Conservation (phyloP, 2,888 invertebrate genomes). For the Drosophila borealis region DNA sequence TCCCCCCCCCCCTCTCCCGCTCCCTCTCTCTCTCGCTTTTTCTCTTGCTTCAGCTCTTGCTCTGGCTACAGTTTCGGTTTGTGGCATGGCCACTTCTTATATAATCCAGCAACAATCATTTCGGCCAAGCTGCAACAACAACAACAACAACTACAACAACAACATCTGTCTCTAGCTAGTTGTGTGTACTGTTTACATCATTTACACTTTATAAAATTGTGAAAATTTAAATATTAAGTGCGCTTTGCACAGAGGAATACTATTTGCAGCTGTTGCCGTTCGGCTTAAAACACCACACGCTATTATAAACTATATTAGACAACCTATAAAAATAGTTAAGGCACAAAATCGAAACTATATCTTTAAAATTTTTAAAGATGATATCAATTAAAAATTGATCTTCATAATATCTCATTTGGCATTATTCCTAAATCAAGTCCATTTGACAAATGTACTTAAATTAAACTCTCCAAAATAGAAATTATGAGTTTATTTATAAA, state of each 20-base stretch:
- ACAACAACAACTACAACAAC: slow-evolving; percentile 33
- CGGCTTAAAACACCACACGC: too few species aligned
- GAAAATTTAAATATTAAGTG: slow-evolving; percentile 17
- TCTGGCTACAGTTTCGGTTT: slow-evolving; percentile 55
- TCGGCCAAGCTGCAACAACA: slow-evolving; percentile 73
- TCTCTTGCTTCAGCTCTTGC: slow-evolving; percentile 20
- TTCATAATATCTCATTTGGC: too few species aligned
- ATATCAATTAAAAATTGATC: too few species aligned
- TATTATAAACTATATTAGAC: too few species aligned
- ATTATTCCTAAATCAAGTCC: too few species aligned
- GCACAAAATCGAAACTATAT: too few species aligned
- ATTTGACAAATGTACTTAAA: too few species aligned
- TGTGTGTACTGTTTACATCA: slow-evolving; percentile 59
- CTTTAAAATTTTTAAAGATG: too few species aligned
- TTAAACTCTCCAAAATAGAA: too few species aligned
- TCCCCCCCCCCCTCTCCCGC: background rate
- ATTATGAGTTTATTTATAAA: too few species aligned
- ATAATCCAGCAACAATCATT: slow-evolving; percentile 77
- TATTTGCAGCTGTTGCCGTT: background rate
- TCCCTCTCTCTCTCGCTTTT: slow-evolving; percentile 6
- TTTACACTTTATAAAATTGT: slow-evolving; percentile 54
- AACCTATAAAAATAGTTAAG: too few species aligned
- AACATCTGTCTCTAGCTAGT: slow-evolving; percentile 67
- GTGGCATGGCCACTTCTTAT: slow-evolving; percentile 81
- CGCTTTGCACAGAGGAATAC: background rate